Base-by-base conservation (phyloP, 2,113 vertebrate species). In the Amphilophus citrinellus region DNA sequence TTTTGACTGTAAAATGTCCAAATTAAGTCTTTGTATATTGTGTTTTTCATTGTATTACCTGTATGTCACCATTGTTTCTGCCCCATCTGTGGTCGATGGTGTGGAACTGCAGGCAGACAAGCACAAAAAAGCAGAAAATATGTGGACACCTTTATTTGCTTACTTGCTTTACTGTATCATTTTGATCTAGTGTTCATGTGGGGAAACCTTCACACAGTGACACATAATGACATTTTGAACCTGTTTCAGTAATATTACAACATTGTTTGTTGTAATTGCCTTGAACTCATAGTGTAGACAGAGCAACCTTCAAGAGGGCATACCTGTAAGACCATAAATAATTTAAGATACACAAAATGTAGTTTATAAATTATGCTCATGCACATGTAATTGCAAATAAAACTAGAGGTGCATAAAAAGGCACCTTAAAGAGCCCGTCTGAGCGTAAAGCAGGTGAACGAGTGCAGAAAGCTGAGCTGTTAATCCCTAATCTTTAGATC, bases 401-500 rank as follows among this genome's bases (percentile, higher is more conserved):
- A 68, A 6, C 1, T 53, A 73, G 17, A 73, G 10, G 66, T 53
- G 17, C 47, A 53, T 17, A 32, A 73, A 32, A 18, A 73, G 9
- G 1, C 0, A 4, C 27, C 17, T 53, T 73, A 53, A 0, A 56
- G 47, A 32, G 17, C 15, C 32, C n/a, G 59, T 17, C 20, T 17
- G 30, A n/a, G 24, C 39, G n/a, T 61, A 18, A 78, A 61, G 17
- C 39, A 32, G 59, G 42, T 59, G 35, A 73, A 56, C 8, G 47
- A 56, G 47, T 73, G 47, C 68, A 73, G 27, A 56, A 73, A 17
- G 68, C 68, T 73, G 27, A 73, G 47, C 68, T 73, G 68, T 18
- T 73, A 32, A 53, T 35, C 68, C 18, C 68, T 73, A 73, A 73
- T 73, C 47, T 73, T 56, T 56, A 47, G 47, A 73, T 73, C 47